Evolutionary conservation across 1,140 invertebrate species (phyloP).

Genomic region (Cotesia typhae): DNA sequence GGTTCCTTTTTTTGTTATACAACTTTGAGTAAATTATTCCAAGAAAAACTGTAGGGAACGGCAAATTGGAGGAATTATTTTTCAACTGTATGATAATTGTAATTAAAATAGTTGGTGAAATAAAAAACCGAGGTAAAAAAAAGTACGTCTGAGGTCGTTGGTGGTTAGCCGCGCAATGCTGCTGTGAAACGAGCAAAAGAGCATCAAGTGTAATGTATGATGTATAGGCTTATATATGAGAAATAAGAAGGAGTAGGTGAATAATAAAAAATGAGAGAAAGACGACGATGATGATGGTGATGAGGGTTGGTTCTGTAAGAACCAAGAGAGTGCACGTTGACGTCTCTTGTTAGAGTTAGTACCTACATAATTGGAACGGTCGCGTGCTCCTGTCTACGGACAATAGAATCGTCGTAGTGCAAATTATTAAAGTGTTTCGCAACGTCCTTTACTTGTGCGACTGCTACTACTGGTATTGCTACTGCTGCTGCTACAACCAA

Average conservation of each 20-base stretch:
- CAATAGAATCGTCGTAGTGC: conserved; percentile 63
- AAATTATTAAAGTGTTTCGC: conserved; percentile 61
- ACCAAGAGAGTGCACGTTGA: conserved; percentile 42
- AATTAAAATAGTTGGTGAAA: conserved; percentile 62
- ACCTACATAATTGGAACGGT: conserved; percentile 64
- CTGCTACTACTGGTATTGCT: no score
- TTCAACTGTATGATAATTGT: conserved; percentile 53
- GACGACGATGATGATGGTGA: no score
- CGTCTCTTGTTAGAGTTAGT: conserved; percentile 37
- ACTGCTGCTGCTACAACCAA: conserved; percentile 30
- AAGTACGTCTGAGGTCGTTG: conserved; percentile 29
- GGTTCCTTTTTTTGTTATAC: no score
- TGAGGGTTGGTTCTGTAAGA: conserved; percentile 17
- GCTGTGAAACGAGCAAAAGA: conserved; percentile 11
- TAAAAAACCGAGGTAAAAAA: conserved; percentile 30
- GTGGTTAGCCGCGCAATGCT: conserved; percentile 15
- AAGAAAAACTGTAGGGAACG: no score
- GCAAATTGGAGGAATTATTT: no score
- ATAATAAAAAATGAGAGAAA: no score
- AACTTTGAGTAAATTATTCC: no score
- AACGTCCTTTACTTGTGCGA: conserved; percentile 34
- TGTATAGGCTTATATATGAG: background rate
- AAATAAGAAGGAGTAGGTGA: background rate
- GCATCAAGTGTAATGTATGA: conserved; percentile 33
- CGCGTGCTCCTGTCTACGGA: conserved; percentile 56